Evolutionary conservation across 2,888 invertebrate species (phyloP), one percentile per base, ranked within the genome.

Genomic region (Drosophila paucipuncta): DNA sequence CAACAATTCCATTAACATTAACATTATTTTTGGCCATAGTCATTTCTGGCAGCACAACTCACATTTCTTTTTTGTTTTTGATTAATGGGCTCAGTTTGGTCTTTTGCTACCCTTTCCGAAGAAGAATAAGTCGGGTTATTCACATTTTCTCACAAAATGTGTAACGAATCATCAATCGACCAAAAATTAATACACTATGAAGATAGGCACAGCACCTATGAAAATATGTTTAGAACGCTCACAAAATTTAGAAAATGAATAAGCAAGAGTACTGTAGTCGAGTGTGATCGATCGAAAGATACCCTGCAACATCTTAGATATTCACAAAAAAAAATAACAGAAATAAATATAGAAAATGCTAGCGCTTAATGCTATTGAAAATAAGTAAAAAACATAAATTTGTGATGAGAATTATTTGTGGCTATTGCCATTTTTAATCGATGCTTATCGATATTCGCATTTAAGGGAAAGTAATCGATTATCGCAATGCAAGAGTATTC

Each of bases 81-180:
- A 81, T 81, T 81, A 81, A 81, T 81, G 81, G 62, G 66, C 68
- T 77, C 78, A 39, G 35, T 52, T 80, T 58, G 30, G 18, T 74
- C 41, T 16, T 47, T 55, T 35, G 65, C 49, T 22, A 31, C 43
- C 31, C 31, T 58, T 31, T 22, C 22, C 43, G 9, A 16, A n/a
- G 18, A 28, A 28, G 4, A 13, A 18, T 9, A 18, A 39, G 1
- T 13, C 5, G 11, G 39, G 30, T 18, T 43, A 58, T 58, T 22
- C 22, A 3, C 16, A 31, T 41, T 41, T 9, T 9, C 22, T 22
- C 22, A 41, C 16, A 2, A 31, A 41, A 41, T 58, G 6, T 41
- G 58, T 16, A 30, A 41, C 39, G 10, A 52, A n/a, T 18, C 18
- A 30, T 30, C 11, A 30, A 28, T 30, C 28, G 16, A 9, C 4